A percentile compares a stretch with the other conserved stretches of the same genome.
These are phyloP conservation scores for Myocastor coypus DNA, from an alignment of 2,113 vertebrate genomes.

Conservation along the genomic window DNA sequence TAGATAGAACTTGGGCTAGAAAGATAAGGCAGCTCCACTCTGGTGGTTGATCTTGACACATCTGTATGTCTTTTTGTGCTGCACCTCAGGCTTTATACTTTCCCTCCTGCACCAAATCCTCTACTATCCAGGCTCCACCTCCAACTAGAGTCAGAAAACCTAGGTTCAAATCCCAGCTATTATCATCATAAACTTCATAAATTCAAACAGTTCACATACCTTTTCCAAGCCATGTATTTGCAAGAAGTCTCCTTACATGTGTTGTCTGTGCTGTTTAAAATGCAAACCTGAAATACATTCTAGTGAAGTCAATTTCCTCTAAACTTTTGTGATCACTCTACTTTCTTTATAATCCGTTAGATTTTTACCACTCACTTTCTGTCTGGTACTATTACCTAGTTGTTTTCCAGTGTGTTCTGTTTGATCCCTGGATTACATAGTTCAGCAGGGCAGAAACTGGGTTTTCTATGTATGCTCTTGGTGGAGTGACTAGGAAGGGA, in stretches of 20 bases:
- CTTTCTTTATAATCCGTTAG: not conserved
- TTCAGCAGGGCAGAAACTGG: conserved; percentile 24
- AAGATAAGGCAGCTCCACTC: not conserved
- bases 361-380: conserved; percentile 11
- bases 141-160: conserved; percentile 8
- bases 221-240: not conserved
- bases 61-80: not conserved
- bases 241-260: not conserved
- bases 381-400: not conserved
- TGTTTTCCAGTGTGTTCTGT: not conserved
- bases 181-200: conserved; percentile 2
- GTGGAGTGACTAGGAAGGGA: not conserved
- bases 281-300: not conserved
- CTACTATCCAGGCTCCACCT: not conserved
- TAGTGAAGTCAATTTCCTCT: not conserved
- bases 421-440: conserved; percentile 1
- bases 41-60: not conserved
- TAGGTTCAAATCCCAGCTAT: not conserved
- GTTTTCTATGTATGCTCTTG: conserved; percentile 33
- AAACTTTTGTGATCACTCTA: not conserved
- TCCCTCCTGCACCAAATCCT: not conserved
- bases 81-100: not conserved
- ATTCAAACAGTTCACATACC: not conserved
- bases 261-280: not conserved
- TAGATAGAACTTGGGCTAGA: not conserved